Percentiles rank a stretch among this genome's conserved stretches.
Evolutionary conservation across 1,140 invertebrate genomes (phyloP).

Genomic region (Pissodes strobi): DNA sequence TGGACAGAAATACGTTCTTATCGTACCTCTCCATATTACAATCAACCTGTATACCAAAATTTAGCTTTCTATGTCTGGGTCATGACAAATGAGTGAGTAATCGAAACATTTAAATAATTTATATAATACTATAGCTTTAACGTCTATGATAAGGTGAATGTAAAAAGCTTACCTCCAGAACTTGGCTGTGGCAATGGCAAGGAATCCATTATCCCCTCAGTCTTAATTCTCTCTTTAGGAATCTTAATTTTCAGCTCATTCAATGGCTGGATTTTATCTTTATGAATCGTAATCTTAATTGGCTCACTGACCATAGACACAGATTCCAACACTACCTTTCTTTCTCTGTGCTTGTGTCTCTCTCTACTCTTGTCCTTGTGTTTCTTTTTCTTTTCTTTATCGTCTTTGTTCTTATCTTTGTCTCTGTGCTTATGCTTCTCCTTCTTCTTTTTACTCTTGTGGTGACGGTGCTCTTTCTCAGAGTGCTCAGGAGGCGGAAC

Average conservation of each 20-base stretch:
- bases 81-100: too few relatives aligned
- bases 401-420: conserved; percentile 56
- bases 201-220: conserved; percentile 48
- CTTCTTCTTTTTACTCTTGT: conserved; percentile 67
- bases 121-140: too few relatives aligned
- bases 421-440: conserved; percentile 70
- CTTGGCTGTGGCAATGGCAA: conserved; percentile 40
- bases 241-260: conserved; percentile 66
- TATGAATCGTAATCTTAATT: conserved; percentile 71
- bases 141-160: too few relatives aligned
- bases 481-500: conserved; percentile 44
- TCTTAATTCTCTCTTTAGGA: conserved; percentile 63
- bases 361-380: conserved; percentile 65
- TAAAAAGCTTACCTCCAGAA: conserved; percentile 33
- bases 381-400: conserved; percentile 64
- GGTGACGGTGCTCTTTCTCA: conserved; percentile 58
- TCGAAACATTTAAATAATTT: too few relatives aligned
- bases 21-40: too few relatives aligned
- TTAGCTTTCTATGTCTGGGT: too few relatives aligned
- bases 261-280: conserved; percentile 61
- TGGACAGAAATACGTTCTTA: too few relatives aligned
- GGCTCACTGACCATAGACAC: conserved; percentile 58
- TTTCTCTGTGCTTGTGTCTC: conserved; percentile 61
- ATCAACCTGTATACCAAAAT: too few relatives aligned
- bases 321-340: conserved; percentile 60